Evolutionary conservation across 2,113 vertebrate genomes (phyloP).

Genomic region (Orthonyx spaldingii): DNA sequence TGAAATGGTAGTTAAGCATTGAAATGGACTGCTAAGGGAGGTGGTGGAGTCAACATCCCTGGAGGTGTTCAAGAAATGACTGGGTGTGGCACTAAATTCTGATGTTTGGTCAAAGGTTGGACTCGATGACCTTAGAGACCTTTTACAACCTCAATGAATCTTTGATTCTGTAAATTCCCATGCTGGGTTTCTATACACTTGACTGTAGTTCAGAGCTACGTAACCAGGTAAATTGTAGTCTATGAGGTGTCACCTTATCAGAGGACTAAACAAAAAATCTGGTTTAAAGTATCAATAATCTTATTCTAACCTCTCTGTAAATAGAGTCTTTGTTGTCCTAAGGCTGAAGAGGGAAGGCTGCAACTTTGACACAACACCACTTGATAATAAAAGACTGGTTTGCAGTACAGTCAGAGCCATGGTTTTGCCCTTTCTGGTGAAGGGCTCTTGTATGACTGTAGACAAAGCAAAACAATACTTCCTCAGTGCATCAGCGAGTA

Average conservation of each 20-base stretch:
- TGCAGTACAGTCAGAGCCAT: background rate
- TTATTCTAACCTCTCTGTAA: background rate
- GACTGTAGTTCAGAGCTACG: background rate
- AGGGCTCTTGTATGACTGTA: background rate
- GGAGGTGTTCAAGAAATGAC: background rate
- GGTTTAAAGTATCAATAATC: background rate
- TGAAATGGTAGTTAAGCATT: background rate
- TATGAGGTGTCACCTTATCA: background rate
- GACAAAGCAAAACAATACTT: background rate
- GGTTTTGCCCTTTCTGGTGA: background rate
- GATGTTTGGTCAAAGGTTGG: background rate
- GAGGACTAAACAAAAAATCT: background rate
- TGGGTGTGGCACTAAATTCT: background rate
- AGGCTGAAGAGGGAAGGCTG: background rate
- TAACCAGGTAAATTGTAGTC: background rate
- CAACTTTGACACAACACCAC: accelerated
- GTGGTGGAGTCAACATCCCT: background rate
- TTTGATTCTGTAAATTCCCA: background rate
- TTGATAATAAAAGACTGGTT: background rate
- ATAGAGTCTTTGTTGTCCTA: background rate
- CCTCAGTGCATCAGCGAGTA: background rate
- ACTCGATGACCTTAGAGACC: background rate
- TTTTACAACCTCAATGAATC: background rate
- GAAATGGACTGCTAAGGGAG: background rate
- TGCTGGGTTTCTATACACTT: background rate